Evolutionary conservation across 2,888 invertebrate species (phyloP), one percentile per base, ranked within the genome.

Genomic region (Oxycera nigricornis): DNA sequence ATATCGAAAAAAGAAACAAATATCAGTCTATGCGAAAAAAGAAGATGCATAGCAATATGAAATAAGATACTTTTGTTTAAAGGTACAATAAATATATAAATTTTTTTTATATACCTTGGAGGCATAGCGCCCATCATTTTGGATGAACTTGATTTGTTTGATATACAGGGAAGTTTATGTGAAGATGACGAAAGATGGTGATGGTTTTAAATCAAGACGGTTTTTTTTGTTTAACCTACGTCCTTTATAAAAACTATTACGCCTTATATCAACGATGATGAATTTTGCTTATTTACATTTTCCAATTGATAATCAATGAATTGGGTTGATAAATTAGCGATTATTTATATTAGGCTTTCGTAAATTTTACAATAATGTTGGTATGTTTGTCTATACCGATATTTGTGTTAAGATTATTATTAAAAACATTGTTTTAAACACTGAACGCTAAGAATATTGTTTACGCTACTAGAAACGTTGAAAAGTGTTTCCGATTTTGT

Each of bases 81-180:
- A 50, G 28, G 26, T 73, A 61, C 55, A 59, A 76, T 62, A 57
- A 59, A 59, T n/a, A 31, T 50, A 74, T 57, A 74, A 50, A 67
- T 46, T 46, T 65, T 59, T 52, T 59, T 74, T 67, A 82, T 82
- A 81, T 85, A 85, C 85, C 85, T 85, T 84, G 85, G 85, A 81
- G 85, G 85, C 85, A 85, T 85, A 82, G 85, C 84, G 83, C 84
- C 85, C 85, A 85, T 85, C 85, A 85, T 85, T 84, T 83, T 85
- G n/a, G 84, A 81, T 80, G 82, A 77, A 77, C 74, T 76, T 73
- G 75, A n/a, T 59, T 77, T 74, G 62, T 72, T 68, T 50, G 50
- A 68, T 68, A 46, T 35, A 59, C 30, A 28, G 61, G 35, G 35
- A 31, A 35, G 61, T 61, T 30, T 61, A 57, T 76, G 73, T 70